Evolutionary conservation across 1,140 invertebrate species (phyloP), one percentile per base, ranked within the genome.

Genomic region (Drosophila obscura): DNA sequence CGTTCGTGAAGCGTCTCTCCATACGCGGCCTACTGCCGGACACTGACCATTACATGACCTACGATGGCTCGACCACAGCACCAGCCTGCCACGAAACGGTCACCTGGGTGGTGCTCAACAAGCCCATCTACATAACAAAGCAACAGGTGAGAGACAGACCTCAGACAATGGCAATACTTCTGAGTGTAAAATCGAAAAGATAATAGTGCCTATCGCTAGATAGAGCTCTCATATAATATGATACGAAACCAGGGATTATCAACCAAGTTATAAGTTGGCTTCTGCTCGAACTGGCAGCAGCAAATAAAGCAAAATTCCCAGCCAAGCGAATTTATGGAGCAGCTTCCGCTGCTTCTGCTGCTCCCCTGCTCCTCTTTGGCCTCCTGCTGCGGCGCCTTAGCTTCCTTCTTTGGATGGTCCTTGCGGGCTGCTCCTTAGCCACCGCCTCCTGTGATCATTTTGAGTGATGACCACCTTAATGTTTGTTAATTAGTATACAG

Each of bases 71-170:
- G 46, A 97, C 97, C 15, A 99, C 98, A 45, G 97, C 97, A 92
- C 98, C 98, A 1, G 96, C 96, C 62, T 97, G 97, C 93, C 96
- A 97, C 93, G 97, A 98, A 92, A 97, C 97, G 24, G 96, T 97
- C 92, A 98, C 97, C 73, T 99, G 98, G 98, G 94, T 99, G 90
- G 96, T 99, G 73, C 94, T 98, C 83, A 99, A 99, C 93, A 98
- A 98, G 92, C 98, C 98, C 46, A 97, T 99, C 92, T 99, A 99
- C 92, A 97, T 98, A 91, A 97, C 96, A 50, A 97, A 97, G 92
- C 96, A 98, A 94, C 97, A 98, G 95, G 97, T 97, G 92, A 93
- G 93, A 57, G 19, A 19, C 19, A 19, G 1, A 19, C 19, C 19
- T 19, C 19, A 19, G 19, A 19, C 19, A 19, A 19, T 19, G 19